Conservation (phyloP, 2,113 vertebrate species). For the Cheilinus undulatus region DNA sequence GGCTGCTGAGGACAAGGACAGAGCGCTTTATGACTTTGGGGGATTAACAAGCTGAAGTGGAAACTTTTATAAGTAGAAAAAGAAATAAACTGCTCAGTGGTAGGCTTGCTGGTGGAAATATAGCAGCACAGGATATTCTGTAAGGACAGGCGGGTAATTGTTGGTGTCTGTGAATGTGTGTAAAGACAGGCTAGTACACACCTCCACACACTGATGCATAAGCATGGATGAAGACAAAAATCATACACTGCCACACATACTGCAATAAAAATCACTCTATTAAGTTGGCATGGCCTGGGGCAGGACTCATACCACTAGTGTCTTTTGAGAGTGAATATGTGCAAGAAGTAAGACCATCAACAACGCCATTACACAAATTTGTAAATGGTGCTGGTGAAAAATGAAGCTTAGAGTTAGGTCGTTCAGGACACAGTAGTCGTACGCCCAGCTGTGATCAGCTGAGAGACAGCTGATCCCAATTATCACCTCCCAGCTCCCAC, state of each 20-base stretch:
- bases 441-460: no score
- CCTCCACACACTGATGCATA: conserved; percentile 2
- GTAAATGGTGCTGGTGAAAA: no score
- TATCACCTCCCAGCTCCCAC: no score
- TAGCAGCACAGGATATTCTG: conserved; percentile 17
- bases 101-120: conserved; percentile 38
- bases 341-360: no score
- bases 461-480: no score
- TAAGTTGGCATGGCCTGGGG: not conserved
- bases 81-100: conserved; percentile 62
- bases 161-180: conserved; percentile 23
- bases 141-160: conserved; percentile 23
- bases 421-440: no score
- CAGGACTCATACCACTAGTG: not conserved
- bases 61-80: conserved; percentile 76
- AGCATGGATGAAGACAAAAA: not conserved
- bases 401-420: no score
- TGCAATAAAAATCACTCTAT: not conserved
- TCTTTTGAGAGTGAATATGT: not conserved
- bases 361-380: no score
- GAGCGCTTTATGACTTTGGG: conserved; percentile 72
- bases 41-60: conserved; percentile 75
- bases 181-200: not conserved
- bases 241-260: not conserved
- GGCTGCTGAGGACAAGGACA: conserved; percentile 75